Evolutionary conservation across 30 jellyfish, hydroid and myxozoan species (phyloP).

Genomic region (Cassiopea xamachana): DNA sequence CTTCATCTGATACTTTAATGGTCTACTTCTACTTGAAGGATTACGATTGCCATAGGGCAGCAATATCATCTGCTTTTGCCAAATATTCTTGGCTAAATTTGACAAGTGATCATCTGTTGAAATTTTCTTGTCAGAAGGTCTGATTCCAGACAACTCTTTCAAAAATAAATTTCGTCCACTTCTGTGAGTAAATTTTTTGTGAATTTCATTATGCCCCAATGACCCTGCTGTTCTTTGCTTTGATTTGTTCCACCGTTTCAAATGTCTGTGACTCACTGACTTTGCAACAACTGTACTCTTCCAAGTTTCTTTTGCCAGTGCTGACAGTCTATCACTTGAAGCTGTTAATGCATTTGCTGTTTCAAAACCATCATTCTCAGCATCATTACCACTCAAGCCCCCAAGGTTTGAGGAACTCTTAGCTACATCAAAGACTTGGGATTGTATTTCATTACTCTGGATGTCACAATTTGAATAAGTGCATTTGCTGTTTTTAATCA

Average conservation of each 20-base stretch:
- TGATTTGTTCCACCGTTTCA: neutral
- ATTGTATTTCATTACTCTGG: neutral
- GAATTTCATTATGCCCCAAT: no score
- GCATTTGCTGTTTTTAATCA: neutral
- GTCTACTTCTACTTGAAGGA: neutral
- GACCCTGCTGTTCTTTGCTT: neutral
- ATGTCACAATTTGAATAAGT: neutral
- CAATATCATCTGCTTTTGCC: neutral
- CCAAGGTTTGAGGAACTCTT: neutral
- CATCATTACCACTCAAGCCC: neutral
- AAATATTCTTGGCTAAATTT: slow-evolving; percentile 26
- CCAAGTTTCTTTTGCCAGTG: slow-evolving; percentile 1
- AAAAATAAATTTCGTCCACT: neutral
- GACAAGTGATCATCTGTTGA: slow-evolving; percentile 13
- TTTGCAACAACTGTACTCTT: neutral
- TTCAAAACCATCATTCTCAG: neutral
- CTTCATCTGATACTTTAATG: neutral
- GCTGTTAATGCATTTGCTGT: neutral
- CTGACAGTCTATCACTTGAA: slow-evolving; percentile 4
- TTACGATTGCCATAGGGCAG: neutral
- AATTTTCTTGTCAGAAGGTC: neutral
- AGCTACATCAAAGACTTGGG: neutral
- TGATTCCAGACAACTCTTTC: neutral
- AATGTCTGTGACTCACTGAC: neutral
- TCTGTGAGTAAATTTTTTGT: no score